A percentile compares a stretch with the other conserved stretches of the same genome.
These are phyloP conservation scores for Physella acuta DNA, from an alignment of 1,140 invertebrate genomes.

Conservation along the genomic window DNA sequence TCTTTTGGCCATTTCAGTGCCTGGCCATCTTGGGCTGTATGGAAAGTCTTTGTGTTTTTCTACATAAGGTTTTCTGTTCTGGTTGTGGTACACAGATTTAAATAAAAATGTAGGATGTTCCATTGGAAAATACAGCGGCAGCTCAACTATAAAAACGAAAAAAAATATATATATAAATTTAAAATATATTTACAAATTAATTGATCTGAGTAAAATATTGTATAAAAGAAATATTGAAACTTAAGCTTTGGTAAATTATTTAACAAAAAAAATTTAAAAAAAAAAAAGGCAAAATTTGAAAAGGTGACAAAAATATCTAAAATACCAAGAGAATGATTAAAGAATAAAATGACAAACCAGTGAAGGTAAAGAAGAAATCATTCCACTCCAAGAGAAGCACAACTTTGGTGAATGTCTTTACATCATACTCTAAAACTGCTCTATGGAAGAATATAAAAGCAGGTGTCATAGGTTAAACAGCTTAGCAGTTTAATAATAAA, in stretches of 20 bases:
- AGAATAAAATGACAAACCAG: constrained; percentile 44
- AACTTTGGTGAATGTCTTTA: constrained; percentile 49
- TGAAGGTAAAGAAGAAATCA: constrained; percentile 58
- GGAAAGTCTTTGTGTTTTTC: constrained; percentile 52
- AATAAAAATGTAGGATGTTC: constrained; percentile 55
- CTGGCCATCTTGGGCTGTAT: constrained; percentile 59
- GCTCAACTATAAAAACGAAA: constrained; percentile 47
- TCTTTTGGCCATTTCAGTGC: constrained; percentile 57
- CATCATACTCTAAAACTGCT: constrained; percentile 57
- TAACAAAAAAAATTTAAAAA: background rate
- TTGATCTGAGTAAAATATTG: background rate
- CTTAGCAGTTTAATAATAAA: no score
- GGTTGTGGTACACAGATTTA: constrained; percentile 59
- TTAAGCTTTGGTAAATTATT: no score
- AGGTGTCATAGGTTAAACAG: no score
- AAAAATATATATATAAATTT: background rate
- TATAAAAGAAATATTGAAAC: no score
- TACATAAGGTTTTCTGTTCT: constrained; percentile 52
- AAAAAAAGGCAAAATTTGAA: background rate
- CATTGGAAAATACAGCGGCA: constrained; percentile 55
- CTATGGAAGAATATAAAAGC: constrained; percentile 42
- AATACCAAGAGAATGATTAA: constrained; percentile 7
- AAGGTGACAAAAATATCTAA: background rate
- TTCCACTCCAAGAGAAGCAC: constrained; percentile 60
- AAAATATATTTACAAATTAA: background rate